phyloP scores from a whole-genome alignment of 1,140 invertebrate genomes.

The Temnothorax nylanderi region DNA sequence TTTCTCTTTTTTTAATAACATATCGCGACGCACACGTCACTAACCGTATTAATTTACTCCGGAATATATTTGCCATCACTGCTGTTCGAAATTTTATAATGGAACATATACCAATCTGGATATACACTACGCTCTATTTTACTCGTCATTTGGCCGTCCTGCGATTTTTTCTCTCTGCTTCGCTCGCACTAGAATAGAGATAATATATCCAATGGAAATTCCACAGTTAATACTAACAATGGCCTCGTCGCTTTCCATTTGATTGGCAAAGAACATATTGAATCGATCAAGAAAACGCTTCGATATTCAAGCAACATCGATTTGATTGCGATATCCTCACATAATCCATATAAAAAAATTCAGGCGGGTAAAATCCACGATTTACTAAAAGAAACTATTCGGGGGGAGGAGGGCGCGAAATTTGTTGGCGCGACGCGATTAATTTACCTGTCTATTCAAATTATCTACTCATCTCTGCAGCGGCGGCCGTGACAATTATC shows the following conservation, averaged over 20 bases:
- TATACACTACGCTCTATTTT: constrained; percentile 11
- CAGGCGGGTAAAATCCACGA: background rate
- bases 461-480: constrained; percentile 31
- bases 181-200: background rate
- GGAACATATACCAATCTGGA: background rate
- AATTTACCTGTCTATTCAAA: constrained; percentile 25
- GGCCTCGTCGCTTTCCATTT: background rate
- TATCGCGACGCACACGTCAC: background rate
- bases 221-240: background rate
- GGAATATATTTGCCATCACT: constrained; percentile 47
- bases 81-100: constrained; percentile 48
- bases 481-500: constrained; percentile 20
- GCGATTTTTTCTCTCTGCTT: constrained; percentile 5
- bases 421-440: background rate
- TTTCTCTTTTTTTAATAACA: constrained; percentile 9
- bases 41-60: constrained; percentile 44
- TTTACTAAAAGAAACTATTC: background rate
- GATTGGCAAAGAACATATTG: background rate
- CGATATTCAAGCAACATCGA: background rate
- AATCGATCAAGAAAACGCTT: background rate
- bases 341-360: background rate
- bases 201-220: background rate
- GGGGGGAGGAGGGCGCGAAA: background rate
- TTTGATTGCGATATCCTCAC: constrained; percentile 2
- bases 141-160: background rate